Conservation (phyloP, 2,797 vertebrate genomes). For the Semotilus atromaculatus region DNA sequence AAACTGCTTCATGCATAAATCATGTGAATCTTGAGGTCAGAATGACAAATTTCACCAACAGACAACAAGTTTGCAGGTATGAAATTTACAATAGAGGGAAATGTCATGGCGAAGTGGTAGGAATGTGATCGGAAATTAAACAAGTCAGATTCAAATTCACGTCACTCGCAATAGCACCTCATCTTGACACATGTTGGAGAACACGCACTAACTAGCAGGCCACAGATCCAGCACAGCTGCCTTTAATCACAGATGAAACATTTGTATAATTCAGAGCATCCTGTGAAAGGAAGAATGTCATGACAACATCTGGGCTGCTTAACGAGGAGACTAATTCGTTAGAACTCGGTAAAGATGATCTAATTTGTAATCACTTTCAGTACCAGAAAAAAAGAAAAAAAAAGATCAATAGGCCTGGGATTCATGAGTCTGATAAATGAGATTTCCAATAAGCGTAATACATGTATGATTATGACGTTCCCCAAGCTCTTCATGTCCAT, state of each 20-base stretch:
- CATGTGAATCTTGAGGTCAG: background rate
- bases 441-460: background rate
- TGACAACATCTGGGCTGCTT: conserved; percentile 10
- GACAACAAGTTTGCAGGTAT: background rate
- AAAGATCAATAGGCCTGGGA: background rate
- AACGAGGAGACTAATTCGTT: conserved; percentile 13
- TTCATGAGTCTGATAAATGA: background rate
- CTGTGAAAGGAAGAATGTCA: conserved; percentile 3
- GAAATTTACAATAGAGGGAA: background rate
- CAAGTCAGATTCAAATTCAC: background rate
- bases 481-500: background rate
- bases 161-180: background rate
- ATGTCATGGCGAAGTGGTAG: background rate
- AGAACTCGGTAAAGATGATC: background rate
- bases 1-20: background rate
- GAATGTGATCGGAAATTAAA: background rate
- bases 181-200: background rate
- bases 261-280: background rate
- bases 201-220: background rate
- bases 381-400: background rate
- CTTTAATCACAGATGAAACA: conserved; percentile 9
- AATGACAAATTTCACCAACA: background rate
- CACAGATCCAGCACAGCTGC: conserved; percentile 11
- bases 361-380: conserved; percentile 30
- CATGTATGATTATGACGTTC: background rate